These are phyloP conservation scores for Pogonognathellus flavescens DNA, from an alignment of 1,140 invertebrate species.

Conservation along the genomic window DNA sequence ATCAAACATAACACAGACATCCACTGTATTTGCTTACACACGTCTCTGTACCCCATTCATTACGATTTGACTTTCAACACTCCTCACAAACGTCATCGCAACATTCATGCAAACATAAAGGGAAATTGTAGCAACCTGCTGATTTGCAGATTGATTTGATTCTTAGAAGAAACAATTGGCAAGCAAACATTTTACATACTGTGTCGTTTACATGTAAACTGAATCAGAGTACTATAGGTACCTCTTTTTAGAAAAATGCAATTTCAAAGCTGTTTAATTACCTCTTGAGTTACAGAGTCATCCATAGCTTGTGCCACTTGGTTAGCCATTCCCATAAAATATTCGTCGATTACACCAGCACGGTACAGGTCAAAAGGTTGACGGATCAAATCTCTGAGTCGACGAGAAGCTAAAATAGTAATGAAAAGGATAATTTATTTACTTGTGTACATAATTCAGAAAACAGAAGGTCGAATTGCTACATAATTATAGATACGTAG, in stretches of 20 bases:
- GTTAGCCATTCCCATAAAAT: conserved; percentile 72
- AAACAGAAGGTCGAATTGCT: neutral
- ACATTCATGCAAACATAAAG: neutral
- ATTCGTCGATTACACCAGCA: conserved; percentile 72
- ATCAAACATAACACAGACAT: too few relatives aligned
- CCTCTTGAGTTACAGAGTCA: conserved; percentile 72
- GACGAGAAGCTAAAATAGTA: conserved; percentile 69
- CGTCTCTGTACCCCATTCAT: neutral
- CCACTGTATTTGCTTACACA: neutral
- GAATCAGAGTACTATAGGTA: too few relatives aligned
- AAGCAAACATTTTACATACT: too few relatives aligned
- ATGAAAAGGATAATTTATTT: too few relatives aligned
- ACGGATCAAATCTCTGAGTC: conserved; percentile 71
- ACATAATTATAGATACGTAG: neutral
- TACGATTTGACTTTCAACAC: neutral
- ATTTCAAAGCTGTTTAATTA: conserved; percentile 56
- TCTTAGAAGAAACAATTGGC: conserved; percentile 1
- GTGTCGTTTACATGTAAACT: too few relatives aligned
- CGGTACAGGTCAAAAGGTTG: conserved; percentile 74
- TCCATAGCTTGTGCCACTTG: conserved; percentile 74
- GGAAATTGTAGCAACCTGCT: neutral
- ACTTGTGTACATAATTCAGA: too few relatives aligned
- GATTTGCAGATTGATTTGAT: conserved; percentile 19
- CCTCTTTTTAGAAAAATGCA: neutral
- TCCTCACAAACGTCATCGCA: too few relatives aligned